Base-by-base conservation (phyloP, 2,888 invertebrate species). In the Agriopis leucophaearia region DNA sequence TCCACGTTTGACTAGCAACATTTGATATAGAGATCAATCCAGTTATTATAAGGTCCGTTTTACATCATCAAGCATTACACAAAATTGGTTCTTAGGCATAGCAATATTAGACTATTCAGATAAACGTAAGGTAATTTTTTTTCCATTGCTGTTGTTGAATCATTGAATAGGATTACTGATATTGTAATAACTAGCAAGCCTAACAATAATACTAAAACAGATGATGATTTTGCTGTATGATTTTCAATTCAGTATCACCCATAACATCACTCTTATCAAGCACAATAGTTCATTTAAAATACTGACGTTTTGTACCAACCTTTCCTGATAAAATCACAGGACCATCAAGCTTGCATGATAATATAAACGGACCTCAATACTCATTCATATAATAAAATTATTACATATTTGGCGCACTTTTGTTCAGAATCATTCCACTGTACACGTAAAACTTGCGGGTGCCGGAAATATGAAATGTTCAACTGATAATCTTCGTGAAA, bases 1-100 rank as follows among this genome's bases (percentile, higher is more conserved):
- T 84, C 50, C 83, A 87, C 83, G 82, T 86, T 85, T 92, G 92
- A 93, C 92, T 93, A 93, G 92, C 89, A 88, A 90, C 86, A 88
- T 87, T 87, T 82, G 79, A 85, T 82, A 84, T 81, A 87, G 92
- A 93, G 92, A 92, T 92, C 92, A 88, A 79, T 72, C 61, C 71
- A 71, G 66, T 73, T 71, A 71, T 65, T 66, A 66, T 78, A 74
- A 74, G 71, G 50, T 27, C 71, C 68, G 64, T 40, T 65, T 66
- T 60, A 58, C 58, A 65, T 58, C 65, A 54, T 44, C 60, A 66
- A 66, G 51, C 51, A 63, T 16, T 38, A 12, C 0, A 36, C 15
- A 48, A 3, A 15, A 15, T 36, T 27, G 18, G 18, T 27, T 27
- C 1, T 3, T 2, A 27, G 27, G 3, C 27, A 27, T 2, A 27